Conservation (phyloP, 2,888 invertebrate genomes). For the Drosophila subsilvestris region DNA sequence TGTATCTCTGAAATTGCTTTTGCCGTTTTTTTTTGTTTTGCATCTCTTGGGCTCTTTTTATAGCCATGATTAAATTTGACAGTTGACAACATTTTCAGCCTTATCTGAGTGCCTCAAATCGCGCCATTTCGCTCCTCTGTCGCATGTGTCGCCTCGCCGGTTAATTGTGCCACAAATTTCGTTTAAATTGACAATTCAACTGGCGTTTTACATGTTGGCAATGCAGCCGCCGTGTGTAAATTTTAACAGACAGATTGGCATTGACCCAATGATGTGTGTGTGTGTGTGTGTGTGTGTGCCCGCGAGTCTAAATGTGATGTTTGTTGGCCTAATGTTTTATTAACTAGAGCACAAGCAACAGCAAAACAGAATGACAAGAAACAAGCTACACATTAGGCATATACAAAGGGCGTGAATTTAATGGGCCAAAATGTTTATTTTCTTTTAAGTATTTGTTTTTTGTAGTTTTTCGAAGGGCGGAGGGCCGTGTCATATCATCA, state of each 20-base stretch:
- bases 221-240: constrained; percentile 9
- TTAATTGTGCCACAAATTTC: constrained; percentile 41
- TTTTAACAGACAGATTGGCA: constrained; percentile 37
- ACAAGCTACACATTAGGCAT: constrained; percentile 54
- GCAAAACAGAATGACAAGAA: constrained; percentile 49
- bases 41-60: constrained; percentile 32
- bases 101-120: constrained; percentile 46
- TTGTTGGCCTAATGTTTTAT: constrained; percentile 55
- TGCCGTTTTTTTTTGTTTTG: constrained; percentile 32
- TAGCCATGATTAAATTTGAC: constrained; percentile 73
- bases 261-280: constrained; percentile 35
- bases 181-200: constrained; percentile 73
- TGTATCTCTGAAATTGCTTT: constrained; percentile 20
- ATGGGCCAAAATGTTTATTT: constrained; percentile 39
- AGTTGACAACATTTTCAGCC: constrained; percentile 73
- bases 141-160: constrained; percentile 27
- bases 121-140: constrained; percentile 27
- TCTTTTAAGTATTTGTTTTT: constrained; percentile 8
- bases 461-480: constrained; percentile 4
- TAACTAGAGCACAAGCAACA: constrained; percentile 54
- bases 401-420: constrained; percentile 66
- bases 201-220: constrained; percentile 64
- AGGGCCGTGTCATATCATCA: constrained; percentile 4
- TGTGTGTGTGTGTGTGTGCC: constrained; percentile 4
- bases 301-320: constrained; percentile 14